Percentiles rank a stretch among this genome's conserved stretches.
phyloP scores from a whole-genome alignment of 2,888 invertebrate genomes.

The Camptogramma bilineatum region DNA sequence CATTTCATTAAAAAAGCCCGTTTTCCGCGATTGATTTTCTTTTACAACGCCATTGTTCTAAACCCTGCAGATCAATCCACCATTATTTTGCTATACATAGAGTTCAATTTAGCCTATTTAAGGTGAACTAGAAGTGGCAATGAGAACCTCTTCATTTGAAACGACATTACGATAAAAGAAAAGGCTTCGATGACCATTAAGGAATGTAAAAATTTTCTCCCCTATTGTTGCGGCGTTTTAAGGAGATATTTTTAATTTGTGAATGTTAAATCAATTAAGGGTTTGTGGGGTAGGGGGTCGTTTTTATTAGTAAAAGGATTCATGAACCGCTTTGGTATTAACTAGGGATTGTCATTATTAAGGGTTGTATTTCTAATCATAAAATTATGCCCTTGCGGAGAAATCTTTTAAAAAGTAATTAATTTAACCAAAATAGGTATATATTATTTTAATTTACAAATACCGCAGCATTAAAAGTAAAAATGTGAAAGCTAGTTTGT shows the following conservation, averaged over 20 bases:
- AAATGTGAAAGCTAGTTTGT: no score
- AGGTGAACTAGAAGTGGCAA: constrained; percentile 47
- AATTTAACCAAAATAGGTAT: no score
- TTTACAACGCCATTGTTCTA: constrained; percentile 62
- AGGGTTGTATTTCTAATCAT: constrained; percentile 13
- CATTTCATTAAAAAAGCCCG: constrained; percentile 79
- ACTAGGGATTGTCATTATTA: constrained; percentile 9
- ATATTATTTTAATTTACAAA: no score
- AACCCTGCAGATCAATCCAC: constrained; percentile 40
- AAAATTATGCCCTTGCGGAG: constrained; percentile 2
- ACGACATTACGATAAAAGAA: constrained; percentile 71
- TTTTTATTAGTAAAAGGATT: constrained; percentile 15
- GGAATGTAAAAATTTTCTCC: constrained; percentile 61
- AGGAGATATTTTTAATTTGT: constrained; percentile 42
- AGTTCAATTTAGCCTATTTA: constrained; percentile 19
- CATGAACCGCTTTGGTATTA: constrained; percentile 17
- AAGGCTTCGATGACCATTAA: constrained; percentile 69
- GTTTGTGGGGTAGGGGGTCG: constrained; percentile 15
- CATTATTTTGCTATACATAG: constrained; percentile 46
- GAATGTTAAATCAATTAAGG: constrained; percentile 36
- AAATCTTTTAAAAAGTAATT: not conserved
- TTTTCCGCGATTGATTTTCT: constrained; percentile 76
- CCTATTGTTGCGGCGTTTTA: constrained; percentile 46
- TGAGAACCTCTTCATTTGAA: constrained; percentile 70
- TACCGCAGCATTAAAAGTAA: no score